phyloP scores from a whole-genome alignment of 2,888 invertebrate species.

The Mimachlamys varia region DNA sequence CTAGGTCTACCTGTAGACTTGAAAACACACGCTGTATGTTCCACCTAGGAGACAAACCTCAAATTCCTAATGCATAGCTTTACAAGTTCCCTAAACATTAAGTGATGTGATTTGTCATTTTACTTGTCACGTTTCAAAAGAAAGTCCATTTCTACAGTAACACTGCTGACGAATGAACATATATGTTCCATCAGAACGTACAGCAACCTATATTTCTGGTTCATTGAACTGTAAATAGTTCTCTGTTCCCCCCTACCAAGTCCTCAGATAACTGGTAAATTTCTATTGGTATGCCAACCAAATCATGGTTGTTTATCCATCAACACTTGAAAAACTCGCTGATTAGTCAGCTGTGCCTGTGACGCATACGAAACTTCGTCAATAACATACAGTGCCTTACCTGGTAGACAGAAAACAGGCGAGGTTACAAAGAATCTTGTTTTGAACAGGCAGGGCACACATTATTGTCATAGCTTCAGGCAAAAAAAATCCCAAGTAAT shows the following conservation, averaged over 20 bases:
- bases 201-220: neutral
- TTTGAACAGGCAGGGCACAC: neutral
- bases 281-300: no score
- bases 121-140: neutral
- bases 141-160: neutral
- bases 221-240: neutral
- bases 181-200: neutral
- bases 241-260: neutral
- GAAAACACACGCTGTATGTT: neutral
- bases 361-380: conserved; percentile 23
- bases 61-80: no score
- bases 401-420: conserved; percentile 6
- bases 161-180: no score
- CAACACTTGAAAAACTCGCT: neutral
- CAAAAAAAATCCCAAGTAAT: neutral
- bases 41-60: neutral
- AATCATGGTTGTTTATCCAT: neutral
- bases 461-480: neutral
- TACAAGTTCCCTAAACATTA: neutral
- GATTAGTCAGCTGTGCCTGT: neutral
- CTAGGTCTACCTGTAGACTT: neutral
- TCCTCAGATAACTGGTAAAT: neutral
- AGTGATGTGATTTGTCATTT: neutral
- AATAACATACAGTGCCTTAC: conserved; percentile 1
- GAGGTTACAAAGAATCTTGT: conserved; percentile 1